Evolutionary conservation across 1,140 invertebrate genomes (phyloP).

Genomic region (Drosophila tropicalis): DNA sequence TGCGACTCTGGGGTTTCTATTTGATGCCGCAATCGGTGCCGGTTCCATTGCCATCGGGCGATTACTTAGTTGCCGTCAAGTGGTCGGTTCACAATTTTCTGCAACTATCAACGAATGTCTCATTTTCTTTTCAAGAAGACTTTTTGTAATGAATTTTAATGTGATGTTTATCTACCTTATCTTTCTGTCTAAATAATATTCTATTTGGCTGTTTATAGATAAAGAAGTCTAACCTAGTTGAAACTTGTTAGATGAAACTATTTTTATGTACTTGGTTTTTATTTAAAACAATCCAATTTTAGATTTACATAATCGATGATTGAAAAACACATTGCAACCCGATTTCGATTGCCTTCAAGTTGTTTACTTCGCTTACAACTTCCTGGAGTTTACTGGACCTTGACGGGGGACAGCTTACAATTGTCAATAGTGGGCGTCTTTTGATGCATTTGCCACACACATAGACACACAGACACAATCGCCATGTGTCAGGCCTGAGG

Average conservation of each 20-base stretch:
- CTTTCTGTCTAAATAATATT: no score
- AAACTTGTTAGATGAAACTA: no score
- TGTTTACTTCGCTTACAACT: background rate
- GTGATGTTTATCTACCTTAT: no score
- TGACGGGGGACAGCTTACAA: background rate
- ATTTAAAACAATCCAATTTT: background rate
- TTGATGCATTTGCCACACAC: constrained; percentile 4
- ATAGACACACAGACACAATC: background rate
- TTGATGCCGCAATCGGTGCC: background rate
- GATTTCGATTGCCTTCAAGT: background rate
- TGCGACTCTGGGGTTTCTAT: background rate
- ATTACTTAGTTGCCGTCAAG: background rate
- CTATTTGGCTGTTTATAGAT: no score
- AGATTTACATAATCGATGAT: background rate
- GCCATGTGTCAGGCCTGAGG: constrained; percentile 45
- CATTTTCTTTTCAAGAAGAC: background rate
- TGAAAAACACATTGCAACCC: background rate
- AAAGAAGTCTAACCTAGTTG: no score
- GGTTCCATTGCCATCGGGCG: background rate
- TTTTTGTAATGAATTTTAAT: background rate
- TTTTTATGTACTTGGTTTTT: no score
- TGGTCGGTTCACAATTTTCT: background rate
- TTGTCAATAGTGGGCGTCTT: constrained; percentile 1
- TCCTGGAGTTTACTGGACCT: background rate
- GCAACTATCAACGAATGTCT: background rate